These are phyloP conservation scores for Himantopus leucocephalus DNA, from an alignment of 2,113 vertebrate genomes.

Conservation along the genomic window DNA sequence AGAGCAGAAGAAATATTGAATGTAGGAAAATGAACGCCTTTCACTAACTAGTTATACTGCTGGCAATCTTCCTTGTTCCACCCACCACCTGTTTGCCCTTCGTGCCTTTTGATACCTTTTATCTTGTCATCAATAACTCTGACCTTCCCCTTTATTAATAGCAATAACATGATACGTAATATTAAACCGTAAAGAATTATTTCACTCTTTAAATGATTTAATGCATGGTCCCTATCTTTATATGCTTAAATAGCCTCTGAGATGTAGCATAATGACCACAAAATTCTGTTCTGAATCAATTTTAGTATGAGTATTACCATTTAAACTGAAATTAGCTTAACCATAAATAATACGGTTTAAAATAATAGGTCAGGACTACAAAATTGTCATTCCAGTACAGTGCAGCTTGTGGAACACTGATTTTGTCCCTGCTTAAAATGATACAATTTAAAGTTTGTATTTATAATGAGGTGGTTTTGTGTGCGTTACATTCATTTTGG, in stretches of 20 bases:
- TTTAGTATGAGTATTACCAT: background rate
- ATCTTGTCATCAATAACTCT: background rate
- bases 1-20: background rate
- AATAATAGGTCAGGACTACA: background rate
- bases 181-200: background rate
- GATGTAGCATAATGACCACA: background rate
- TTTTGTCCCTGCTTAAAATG: background rate
- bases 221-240: background rate
- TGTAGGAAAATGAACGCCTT: background rate
- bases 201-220: background rate
- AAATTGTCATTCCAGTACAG: background rate
- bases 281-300: background rate
- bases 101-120: background rate
- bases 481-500: background rate
- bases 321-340: conserved; percentile 4
- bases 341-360: background rate
- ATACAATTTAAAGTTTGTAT: background rate
- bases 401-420: background rate
- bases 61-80: background rate
- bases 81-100: background rate
- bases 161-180: background rate
- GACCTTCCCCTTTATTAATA: background rate
- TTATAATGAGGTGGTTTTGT: background rate
- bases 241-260: background rate
- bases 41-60: background rate